Conservation (phyloP, 2,888 invertebrate genomes). For the Sphaerophoria taeniata region DNA sequence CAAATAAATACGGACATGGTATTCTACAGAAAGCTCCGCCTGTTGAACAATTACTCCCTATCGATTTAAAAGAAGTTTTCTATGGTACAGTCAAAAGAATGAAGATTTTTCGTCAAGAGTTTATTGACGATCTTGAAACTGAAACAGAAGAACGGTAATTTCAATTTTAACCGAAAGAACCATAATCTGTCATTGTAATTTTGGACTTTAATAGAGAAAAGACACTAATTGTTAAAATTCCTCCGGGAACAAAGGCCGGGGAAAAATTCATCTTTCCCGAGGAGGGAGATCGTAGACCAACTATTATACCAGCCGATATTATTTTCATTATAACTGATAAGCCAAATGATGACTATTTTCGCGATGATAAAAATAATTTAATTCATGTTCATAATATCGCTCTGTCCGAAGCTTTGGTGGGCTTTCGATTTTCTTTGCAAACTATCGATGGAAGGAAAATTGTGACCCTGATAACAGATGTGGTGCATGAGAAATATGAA, state of each 20-base stretch:
- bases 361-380: conserved; percentile 87
- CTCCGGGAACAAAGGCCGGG: conserved; percentile 89
- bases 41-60: conserved; percentile 84
- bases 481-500: conserved; percentile 87
- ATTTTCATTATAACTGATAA: conserved; percentile 89
- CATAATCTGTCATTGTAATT: no score
- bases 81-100: conserved; percentile 92
- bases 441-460: conserved; percentile 89
- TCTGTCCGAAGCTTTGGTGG: conserved; percentile 89
- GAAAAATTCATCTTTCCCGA: conserved; percentile 90
- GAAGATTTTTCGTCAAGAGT: conserved; percentile 90
- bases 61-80: conserved; percentile 87
- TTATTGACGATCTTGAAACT: conserved; percentile 86
- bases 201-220: conserved; percentile 84
- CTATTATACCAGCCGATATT: conserved; percentile 87
- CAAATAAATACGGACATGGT: conserved; percentile 86
- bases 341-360: conserved; percentile 86
- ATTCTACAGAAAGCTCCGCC: conserved; percentile 86
- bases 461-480: conserved; percentile 88
- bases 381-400: conserved; percentile 85
- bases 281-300: conserved; percentile 91
- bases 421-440: conserved; percentile 86
- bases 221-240: conserved; percentile 89
- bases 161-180: not conserved
- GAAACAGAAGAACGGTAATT: conserved; percentile 84